Evolutionary conservation across 2,797 vertebrate genomes (phyloP).

Genomic region (Arctocebus calabarensis): DNA sequence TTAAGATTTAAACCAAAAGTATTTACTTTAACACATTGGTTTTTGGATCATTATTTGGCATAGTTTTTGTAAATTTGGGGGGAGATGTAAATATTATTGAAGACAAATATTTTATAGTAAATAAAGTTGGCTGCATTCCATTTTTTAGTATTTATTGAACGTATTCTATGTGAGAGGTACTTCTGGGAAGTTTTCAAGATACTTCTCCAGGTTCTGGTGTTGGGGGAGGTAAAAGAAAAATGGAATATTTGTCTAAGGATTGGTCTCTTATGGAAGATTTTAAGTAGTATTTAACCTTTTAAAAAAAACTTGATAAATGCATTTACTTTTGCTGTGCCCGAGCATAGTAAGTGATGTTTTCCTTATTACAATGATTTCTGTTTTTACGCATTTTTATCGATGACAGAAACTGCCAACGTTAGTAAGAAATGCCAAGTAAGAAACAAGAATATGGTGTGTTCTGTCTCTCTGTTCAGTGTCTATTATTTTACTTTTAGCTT

Average conservation of each 20-base stretch:
- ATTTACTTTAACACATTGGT: background rate
- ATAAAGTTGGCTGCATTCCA: background rate
- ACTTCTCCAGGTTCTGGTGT: background rate
- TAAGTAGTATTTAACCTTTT: slow-evolving; percentile 14
- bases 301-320: background rate
- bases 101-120: slow-evolving; percentile 23
- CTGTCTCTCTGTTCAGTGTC: background rate
- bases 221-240: slow-evolving; percentile 11
- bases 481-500: slow-evolving; percentile 3
- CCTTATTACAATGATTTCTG: background rate
- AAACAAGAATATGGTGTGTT: background rate
- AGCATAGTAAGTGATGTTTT: background rate
- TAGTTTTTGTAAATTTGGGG: background rate
- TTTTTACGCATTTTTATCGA: slow-evolving; percentile 26
- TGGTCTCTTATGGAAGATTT: slow-evolving; percentile 22
- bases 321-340: slow-evolving; percentile 34
- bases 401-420: background rate
- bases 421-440: background rate
- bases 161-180: background rate
- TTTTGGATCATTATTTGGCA: background rate
- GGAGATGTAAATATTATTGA: slow-evolving; percentile 25
- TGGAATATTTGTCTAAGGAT: background rate
- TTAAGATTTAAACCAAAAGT: slow-evolving; percentile 22
- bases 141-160: slow-evolving; percentile 25
- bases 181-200: slow-evolving; percentile 18